Evolutionary conservation across 2,888 invertebrate genomes (phyloP), one percentile per base, ranked within the genome.

Genomic region (Helobdella robusta): DNA sequence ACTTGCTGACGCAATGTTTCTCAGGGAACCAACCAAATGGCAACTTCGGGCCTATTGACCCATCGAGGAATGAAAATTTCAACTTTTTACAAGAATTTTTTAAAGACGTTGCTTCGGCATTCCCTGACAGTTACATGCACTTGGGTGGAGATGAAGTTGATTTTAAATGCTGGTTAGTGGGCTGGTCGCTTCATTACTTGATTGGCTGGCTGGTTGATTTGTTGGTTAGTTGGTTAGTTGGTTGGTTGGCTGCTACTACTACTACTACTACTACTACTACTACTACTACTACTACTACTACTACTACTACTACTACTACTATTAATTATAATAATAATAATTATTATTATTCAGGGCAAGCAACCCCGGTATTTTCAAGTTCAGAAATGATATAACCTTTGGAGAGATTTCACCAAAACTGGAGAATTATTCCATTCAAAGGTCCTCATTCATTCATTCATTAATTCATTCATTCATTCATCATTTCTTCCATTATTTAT

Each of bases 301-400:
- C 58, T 5, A 58, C 52, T 44, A 44, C n/a, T n/a, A n/a, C n/a
- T n/a, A n/a, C n/a, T n/a, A n/a, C n/a, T n/a, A n/a, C n/a, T n/a
- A n/a, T n/a, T n/a, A n/a, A n/a, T 40, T 40, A n/a, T n/a, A 8
- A 40, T 40, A n/a, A 50, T 18, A 50, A 50, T 25, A 18, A 56
- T 25, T n/a, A 56, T 25, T 8, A 8, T 56, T 23, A 50, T 15
- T 25, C 54, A 74, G 72, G 71, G 83, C 92, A 94, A 66, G 95
- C 93, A 73, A 91, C 89, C 71, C 87, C 86, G 4, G 4, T 4
- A 54, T 54, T 4, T 5, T 5, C 30, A 6, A 5, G 11, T 54
- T 54, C 54, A 54, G 15, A 32, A 28, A 54, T 28, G 32, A 54
- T 32, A 54, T 54, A 32, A 28, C 6, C 6, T 54, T 54, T 23